Evolutionary conservation across 2,888 invertebrate species (phyloP).

Genomic region (Euplagia quadripunctaria): DNA sequence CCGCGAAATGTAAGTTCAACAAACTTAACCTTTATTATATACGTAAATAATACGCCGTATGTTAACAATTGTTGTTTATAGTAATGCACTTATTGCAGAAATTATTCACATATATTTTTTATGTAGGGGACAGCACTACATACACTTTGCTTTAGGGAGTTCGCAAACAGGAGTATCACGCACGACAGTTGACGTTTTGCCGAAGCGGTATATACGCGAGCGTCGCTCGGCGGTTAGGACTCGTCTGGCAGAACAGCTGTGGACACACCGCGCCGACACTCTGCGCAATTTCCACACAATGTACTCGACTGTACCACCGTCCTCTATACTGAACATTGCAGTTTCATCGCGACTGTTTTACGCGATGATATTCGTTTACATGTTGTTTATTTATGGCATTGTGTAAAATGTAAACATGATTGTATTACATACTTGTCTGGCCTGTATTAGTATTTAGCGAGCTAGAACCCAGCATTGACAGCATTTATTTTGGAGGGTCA

Average conservation of each 20-base stretch:
- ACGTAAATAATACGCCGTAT: conserved; percentile 47
- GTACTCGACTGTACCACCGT: conserved; percentile 40
- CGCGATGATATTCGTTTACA: conserved; percentile 42
- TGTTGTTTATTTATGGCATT: conserved; percentile 41
- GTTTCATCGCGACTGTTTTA: conserved; percentile 44
- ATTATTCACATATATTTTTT: conserved; percentile 13
- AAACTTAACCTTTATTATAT: conserved; percentile 74
- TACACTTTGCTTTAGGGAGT: conserved; percentile 38
- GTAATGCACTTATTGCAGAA: conserved; percentile 39
- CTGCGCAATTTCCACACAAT: conserved; percentile 75
- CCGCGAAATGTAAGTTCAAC: conserved; percentile 80
- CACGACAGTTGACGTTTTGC: conserved; percentile 51
- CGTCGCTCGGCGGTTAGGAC: conserved; percentile 69
- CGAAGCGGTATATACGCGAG: conserved; percentile 62
- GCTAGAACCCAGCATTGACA: neutral
- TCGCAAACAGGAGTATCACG: conserved; percentile 44
- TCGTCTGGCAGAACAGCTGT: conserved; percentile 71
- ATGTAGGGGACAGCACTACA: conserved; percentile 24
- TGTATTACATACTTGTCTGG: conserved; percentile 23
- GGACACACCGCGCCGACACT: conserved; percentile 66
- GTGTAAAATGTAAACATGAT: conserved; percentile 39
- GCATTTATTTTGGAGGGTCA: neutral
- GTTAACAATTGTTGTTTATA: conserved; percentile 53
- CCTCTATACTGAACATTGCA: conserved; percentile 55
- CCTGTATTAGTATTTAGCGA: conserved; percentile 13